phyloP scores from a whole-genome alignment of 2,797 vertebrate species.

The Lophura swinhoii region DNA sequence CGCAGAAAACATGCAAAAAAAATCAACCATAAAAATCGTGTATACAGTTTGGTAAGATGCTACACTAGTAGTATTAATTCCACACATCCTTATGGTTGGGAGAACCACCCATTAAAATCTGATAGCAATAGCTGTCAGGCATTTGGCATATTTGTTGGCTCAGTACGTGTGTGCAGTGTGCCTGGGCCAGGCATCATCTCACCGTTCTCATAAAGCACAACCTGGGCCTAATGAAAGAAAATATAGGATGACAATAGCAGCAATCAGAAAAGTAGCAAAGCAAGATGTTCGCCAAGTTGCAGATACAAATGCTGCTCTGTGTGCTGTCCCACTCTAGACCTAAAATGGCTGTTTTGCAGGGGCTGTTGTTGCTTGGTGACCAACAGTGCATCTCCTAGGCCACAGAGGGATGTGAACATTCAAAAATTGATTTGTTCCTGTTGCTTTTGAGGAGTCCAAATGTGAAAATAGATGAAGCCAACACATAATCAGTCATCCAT shows the following conservation, averaged over 20 bases:
- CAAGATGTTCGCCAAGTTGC: not conserved
- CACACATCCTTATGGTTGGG: not conserved
- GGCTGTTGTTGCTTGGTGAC: conserved; percentile 80
- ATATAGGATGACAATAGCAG: not conserved
- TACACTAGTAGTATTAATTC: not conserved
- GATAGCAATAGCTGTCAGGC: not conserved
- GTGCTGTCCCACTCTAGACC: conserved; percentile 50
- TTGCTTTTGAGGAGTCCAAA: conserved; percentile 54
- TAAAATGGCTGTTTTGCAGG: conserved; percentile 80
- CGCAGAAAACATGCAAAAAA: not conserved
- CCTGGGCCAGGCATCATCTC: not conserved
- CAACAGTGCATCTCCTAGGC: conserved; percentile 75
- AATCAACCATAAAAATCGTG: not conserved
- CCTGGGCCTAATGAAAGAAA: conserved; percentile 10
- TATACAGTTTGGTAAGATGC: not conserved
- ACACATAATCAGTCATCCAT: conserved; percentile 35
- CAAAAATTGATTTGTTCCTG: conserved; percentile 67
- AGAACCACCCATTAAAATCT: not conserved
- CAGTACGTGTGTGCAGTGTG: not conserved
- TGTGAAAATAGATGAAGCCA: conserved; percentile 56
- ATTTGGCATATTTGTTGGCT: conserved; percentile 24
- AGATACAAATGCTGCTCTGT: not conserved
- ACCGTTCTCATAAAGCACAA: not conserved
- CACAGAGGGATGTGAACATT: conserved; percentile 73
- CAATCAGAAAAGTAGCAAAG: conserved; percentile 17